Evolutionary conservation across 1,140 invertebrate species (phyloP).

Genomic region (Ips typographus): DNA sequence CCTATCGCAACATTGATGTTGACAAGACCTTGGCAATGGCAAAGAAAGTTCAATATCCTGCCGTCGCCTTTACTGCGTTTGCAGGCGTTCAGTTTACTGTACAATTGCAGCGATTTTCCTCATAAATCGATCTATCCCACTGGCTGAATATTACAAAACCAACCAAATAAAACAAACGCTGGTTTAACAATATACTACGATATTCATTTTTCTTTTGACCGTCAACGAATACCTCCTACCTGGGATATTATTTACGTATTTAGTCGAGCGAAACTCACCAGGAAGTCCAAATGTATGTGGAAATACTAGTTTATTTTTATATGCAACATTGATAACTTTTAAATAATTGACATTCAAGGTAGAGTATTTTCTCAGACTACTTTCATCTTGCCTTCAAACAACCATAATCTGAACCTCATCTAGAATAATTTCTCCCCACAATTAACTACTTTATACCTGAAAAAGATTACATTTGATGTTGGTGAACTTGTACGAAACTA

Average conservation of each 20-base stretch:
- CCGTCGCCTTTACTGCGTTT: conserved; percentile 15
- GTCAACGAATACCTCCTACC: background rate
- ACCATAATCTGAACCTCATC: no score
- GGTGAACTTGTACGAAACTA: no score
- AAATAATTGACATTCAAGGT: no score
- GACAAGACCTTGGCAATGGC: conserved; percentile 26
- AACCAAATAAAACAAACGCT: background rate
- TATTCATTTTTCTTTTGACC: conserved; percentile 5
- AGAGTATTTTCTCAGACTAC: no score
- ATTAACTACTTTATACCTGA: no score
- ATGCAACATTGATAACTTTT: no score
- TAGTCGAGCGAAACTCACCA: no score
- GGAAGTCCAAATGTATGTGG: no score
- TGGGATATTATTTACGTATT: background rate
- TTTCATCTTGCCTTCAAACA: no score
- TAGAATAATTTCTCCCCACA: no score
- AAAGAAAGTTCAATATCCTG: conserved; percentile 25
- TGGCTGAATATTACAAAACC: conserved; percentile 20
- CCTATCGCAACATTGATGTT: conserved; percentile 4
- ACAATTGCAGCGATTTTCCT: conserved; percentile 26
- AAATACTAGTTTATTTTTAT: no score
- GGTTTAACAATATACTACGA: conserved; percentile 13
- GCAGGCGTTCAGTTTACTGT: conserved; percentile 24
- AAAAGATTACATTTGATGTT: no score
- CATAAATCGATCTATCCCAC: conserved; percentile 17